Conservation (phyloP, 2,113 vertebrate genomes). For the Menura novaehollandiae region DNA sequence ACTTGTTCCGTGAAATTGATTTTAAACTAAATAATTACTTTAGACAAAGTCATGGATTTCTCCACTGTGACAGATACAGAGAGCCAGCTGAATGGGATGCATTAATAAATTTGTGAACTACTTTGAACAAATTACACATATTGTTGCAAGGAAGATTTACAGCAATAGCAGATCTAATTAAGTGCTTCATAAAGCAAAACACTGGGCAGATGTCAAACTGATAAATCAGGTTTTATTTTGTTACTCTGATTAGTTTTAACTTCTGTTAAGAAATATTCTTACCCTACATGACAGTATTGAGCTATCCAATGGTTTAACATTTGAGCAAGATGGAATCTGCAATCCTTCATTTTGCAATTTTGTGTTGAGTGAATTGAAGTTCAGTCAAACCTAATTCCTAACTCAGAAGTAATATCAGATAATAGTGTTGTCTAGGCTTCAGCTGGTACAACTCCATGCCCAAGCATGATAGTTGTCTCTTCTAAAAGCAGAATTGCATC, state of each 20-base stretch:
- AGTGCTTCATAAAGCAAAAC: slow-evolving; percentile 19
- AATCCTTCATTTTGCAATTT: neutral
- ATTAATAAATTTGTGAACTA: neutral
- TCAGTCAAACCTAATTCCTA: neutral
- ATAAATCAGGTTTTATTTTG: neutral
- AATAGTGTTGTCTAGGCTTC: neutral
- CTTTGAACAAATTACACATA: neutral
- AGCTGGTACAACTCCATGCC: neutral
- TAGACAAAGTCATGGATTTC: neutral
- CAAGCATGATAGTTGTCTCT: neutral
- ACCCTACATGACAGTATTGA: neutral
- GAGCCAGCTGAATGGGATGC: neutral
- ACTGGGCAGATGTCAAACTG: neutral
- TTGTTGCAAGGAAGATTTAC: neutral
- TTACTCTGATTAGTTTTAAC: neutral
- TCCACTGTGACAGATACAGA: neutral
- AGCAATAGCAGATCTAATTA: neutral
- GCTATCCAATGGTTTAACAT: neutral
- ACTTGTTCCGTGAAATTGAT: neutral
- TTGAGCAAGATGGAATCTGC: neutral
- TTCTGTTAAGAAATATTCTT: neutral
- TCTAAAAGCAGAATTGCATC: neutral
- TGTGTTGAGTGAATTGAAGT: neutral
- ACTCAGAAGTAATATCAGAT: neutral
- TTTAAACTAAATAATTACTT: neutral